Evolutionary conservation across 1,140 invertebrate species (phyloP).

Genomic region (Drosophila arizonae): DNA sequence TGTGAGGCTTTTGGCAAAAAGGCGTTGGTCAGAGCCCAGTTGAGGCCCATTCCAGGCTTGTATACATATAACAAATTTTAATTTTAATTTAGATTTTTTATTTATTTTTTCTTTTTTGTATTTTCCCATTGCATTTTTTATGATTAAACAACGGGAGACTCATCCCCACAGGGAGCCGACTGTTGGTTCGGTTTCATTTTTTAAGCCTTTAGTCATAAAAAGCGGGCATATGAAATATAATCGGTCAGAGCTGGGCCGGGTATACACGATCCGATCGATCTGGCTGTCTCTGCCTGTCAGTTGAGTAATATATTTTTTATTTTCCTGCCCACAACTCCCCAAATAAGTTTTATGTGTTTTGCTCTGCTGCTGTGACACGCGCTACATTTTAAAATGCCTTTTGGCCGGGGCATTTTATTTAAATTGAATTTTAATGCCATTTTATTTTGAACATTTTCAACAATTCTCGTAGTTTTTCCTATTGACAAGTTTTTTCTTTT

Average conservation of each 20-base stretch:
- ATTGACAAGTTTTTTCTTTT: constrained; percentile 44
- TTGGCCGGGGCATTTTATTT: constrained; percentile 45
- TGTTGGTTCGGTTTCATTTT: constrained; percentile 35
- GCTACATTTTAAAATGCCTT: constrained; percentile 63
- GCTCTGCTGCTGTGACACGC: constrained; percentile 65
- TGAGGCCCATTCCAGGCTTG: constrained; percentile 42
- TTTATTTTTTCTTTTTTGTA: not conserved
- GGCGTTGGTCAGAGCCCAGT: constrained; percentile 36
- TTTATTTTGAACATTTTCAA: constrained; percentile 52
- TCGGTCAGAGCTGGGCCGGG: constrained; percentile 33
- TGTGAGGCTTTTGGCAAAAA: constrained; percentile 54
- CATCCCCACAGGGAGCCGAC: constrained; percentile 53
- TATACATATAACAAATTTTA: constrained; percentile 31
- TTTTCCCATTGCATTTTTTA: constrained; percentile 61
- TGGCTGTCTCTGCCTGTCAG: constrained; percentile 17
- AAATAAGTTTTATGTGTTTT: constrained; percentile 40
- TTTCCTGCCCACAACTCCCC: constrained; percentile 4
- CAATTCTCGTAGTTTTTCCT: constrained; percentile 52
- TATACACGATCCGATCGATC: constrained; percentile 44
- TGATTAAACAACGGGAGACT: constrained; percentile 24
- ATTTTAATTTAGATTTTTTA: not conserved
- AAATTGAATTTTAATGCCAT: constrained; percentile 68
- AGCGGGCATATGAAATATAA: constrained; percentile 63
- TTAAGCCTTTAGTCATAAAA: constrained; percentile 64
- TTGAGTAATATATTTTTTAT: constrained; percentile 26